These are phyloP conservation scores for Rambutsinella grinnellia DNA, from an alignment of 2,888 invertebrate genomes.

Conservation along the genomic window DNA sequence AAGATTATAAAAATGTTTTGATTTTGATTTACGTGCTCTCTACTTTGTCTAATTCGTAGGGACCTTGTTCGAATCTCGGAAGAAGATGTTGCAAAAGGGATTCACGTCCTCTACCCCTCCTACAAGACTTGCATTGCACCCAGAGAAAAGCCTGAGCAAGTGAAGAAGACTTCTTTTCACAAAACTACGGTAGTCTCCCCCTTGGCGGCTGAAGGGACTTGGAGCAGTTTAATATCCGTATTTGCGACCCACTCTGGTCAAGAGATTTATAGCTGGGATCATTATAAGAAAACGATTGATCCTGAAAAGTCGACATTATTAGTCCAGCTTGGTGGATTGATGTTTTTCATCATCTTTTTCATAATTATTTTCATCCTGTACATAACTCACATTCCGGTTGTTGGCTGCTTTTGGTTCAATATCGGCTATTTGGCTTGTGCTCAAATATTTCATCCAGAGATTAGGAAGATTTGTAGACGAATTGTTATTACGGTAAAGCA, in stretches of 20 bases:
- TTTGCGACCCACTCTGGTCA: constrained; percentile 14
- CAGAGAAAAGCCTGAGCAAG: constrained; percentile 19
- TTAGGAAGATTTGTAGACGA: constrained; percentile 18
- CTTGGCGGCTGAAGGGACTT: constrained; percentile 5
- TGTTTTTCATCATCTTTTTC: constrained; percentile 11
- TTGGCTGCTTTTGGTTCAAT: constrained; percentile 19
- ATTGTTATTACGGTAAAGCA: constrained; percentile 15
- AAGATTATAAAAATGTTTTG: not conserved
- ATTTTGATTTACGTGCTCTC: not conserved
- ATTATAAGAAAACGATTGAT: not conserved
- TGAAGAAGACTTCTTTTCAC: not conserved
- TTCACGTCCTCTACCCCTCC: constrained; percentile 20
- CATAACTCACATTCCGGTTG: constrained; percentile 11
- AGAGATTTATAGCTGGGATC: constrained; percentile 27
- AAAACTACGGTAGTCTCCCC: not conserved
- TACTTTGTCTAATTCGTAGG: not conserved
- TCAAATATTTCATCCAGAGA: constrained; percentile 23
- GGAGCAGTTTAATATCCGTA: constrained; percentile 19
- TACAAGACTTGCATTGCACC: constrained; percentile 26
- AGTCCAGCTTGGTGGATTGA: not conserved
- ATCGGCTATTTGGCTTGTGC: constrained; percentile 21
- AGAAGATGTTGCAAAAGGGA: not conserved
- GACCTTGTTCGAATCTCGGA: constrained; percentile 2
- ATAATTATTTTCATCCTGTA: not conserved
- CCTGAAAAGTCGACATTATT: not conserved